phyloP scores from a whole-genome alignment of 2,797 vertebrate genomes.

The Cyclura pinguis region DNA sequence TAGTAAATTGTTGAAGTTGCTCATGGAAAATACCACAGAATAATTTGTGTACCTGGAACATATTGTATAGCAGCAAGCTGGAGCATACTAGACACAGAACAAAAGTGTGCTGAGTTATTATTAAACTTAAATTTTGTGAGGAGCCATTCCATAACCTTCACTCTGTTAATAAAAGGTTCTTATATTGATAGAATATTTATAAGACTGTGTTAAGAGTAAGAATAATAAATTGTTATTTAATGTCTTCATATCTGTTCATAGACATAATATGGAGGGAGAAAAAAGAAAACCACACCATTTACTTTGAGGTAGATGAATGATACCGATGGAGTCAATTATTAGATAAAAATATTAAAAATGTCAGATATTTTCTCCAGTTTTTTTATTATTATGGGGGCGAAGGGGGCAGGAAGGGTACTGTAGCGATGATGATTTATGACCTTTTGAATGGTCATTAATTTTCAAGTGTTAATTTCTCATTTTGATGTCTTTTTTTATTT shows the following conservation, averaged over 20 bases:
- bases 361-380: neutral
- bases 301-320: neutral
- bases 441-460: neutral
- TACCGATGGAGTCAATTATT: neutral
- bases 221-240: conserved; percentile 2
- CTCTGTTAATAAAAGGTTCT: neutral
- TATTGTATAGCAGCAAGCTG: neutral
- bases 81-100: neutral
- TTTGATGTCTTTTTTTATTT: neutral
- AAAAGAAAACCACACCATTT: neutral
- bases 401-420: neutral
- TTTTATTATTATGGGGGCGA: no score
- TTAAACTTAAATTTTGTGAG: neutral
- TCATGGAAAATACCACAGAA: neutral
- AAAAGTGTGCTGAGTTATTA: neutral
- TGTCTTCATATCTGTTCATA: neutral
- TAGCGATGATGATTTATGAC: conserved; percentile 1
- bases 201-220: neutral
- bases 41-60: neutral
- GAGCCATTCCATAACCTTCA: neutral
- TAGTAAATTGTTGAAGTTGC: neutral
- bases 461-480: neutral
- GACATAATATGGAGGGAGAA: neutral
- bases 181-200: neutral
- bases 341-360: neutral